Percentiles rank a stretch among this genome's conserved stretches.
These are phyloP conservation scores for Trichoplusia ni DNA, from an alignment of 1,140 invertebrate species.

Conservation along the genomic window DNA sequence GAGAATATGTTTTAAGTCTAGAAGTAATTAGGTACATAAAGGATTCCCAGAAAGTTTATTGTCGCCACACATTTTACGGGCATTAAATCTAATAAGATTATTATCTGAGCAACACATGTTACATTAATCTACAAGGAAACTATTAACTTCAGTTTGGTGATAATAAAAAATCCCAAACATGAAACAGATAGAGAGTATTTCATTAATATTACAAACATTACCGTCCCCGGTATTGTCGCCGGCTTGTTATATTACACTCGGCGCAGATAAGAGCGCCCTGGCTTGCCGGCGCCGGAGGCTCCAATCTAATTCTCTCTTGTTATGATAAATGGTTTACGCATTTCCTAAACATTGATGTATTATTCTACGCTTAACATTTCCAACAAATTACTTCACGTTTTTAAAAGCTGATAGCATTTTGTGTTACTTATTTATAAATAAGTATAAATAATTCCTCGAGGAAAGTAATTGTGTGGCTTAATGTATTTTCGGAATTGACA, in stretches of 20 bases:
- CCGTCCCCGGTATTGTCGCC: conserved; percentile 34
- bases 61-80: too few relatives aligned
- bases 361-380: conserved; percentile 28
- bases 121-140: conserved; percentile 40
- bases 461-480: conserved; percentile 1
- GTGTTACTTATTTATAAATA: too few relatives aligned
- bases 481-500: not conserved
- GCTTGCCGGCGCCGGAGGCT: conserved; percentile 29
- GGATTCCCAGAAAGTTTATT: too few relatives aligned
- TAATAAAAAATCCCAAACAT: conserved; percentile 50
- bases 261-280: conserved; percentile 35
- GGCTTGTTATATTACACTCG: conserved; percentile 36
- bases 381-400: conserved; percentile 9
- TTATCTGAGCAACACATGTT: too few relatives aligned
- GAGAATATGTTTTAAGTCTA: too few relatives aligned
- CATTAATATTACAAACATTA: conserved; percentile 50
- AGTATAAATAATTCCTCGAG: too few relatives aligned
- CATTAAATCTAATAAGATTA: too few relatives aligned
- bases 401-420: not conserved
- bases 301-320: conserved; percentile 33
- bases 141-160: conserved; percentile 46
- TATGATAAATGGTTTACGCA: conserved; percentile 39
- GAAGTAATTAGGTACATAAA: too few relatives aligned
- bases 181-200: conserved; percentile 50
- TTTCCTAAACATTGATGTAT: conserved; percentile 30